Evolutionary conservation across 1,140 invertebrate species (phyloP).

Genomic region (Amphibalanus amphitrite): DNA sequence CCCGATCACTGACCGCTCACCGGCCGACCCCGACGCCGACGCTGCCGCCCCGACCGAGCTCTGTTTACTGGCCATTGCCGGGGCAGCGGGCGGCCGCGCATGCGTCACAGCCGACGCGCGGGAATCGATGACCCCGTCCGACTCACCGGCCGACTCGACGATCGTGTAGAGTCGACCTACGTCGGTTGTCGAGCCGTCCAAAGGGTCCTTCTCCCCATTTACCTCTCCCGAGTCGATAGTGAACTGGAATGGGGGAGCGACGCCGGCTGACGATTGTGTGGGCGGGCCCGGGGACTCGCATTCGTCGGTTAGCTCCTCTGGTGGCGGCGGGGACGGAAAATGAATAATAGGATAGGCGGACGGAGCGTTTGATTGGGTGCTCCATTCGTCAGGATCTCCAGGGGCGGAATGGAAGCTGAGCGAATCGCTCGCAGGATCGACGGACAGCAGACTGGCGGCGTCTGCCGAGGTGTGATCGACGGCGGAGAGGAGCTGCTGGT

Average conservation of each 20-base stretch:
- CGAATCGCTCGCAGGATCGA: neutral
- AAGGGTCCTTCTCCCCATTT: neutral
- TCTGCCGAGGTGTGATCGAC: neutral
- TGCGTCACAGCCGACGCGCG: neutral
- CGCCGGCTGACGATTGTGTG: too few species aligned
- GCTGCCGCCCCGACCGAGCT: neutral
- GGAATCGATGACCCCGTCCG: neutral
- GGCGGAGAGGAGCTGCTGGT: neutral
- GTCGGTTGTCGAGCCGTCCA: neutral
- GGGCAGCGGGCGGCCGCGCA: neutral
- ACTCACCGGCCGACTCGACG: neutral
- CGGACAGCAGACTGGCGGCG: neutral
- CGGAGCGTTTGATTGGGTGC: neutral
- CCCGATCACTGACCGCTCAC: neutral
- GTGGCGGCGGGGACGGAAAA: neutral
- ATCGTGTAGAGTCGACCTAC: neutral
- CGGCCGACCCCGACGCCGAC: too few species aligned
- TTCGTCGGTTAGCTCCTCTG: neutral
- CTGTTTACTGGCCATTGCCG: neutral
- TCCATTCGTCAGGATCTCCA: neutral
- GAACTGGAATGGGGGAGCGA: too few species aligned
- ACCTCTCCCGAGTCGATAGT: neutral
- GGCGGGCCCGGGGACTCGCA: neutral
- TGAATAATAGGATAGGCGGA: neutral
- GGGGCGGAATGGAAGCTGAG: neutral